These are phyloP conservation scores for Erpetoichthys calabaricus DNA, from an alignment of 2,797 vertebrate species.

Conservation along the genomic window DNA sequence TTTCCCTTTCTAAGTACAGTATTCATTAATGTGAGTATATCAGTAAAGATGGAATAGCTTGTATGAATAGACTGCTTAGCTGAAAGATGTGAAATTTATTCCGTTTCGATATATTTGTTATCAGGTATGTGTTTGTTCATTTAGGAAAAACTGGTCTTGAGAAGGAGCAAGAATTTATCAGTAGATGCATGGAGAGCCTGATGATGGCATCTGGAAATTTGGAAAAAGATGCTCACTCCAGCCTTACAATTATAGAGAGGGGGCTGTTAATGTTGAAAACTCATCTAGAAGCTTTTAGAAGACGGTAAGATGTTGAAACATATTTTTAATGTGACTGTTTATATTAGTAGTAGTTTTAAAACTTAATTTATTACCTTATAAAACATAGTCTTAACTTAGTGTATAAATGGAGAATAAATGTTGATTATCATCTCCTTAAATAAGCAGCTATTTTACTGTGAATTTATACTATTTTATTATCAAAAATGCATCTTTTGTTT, in stretches of 20 bases:
- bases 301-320: conserved; percentile 56
- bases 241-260: conserved; percentile 90
- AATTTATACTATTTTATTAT: too few species aligned
- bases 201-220: conserved; percentile 90
- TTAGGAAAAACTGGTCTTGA: conserved; percentile 89
- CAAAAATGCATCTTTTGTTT: too few species aligned
- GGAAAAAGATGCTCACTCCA: conserved; percentile 83
- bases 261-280: conserved; percentile 96
- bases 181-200: conserved; percentile 96
- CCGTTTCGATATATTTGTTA: background rate
- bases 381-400: too few species aligned
- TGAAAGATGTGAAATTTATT: too few species aligned
- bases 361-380: too few species aligned
- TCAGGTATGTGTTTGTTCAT: conserved; percentile 12
- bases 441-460: too few species aligned
- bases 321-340: conserved; percentile 14
- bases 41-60: too few species aligned
- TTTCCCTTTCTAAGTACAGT: too few species aligned
- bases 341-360: conserved; percentile 2
- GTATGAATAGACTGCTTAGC: too few species aligned
- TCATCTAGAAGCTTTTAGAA: conserved; percentile 90
- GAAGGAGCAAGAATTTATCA: conserved; percentile 97
- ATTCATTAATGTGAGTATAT: too few species aligned
- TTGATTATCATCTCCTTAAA: too few species aligned
- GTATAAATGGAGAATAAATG: too few species aligned